These are phyloP conservation scores for Tachina fera DNA, from an alignment of 2,888 invertebrate species.

Conservation along the genomic window DNA sequence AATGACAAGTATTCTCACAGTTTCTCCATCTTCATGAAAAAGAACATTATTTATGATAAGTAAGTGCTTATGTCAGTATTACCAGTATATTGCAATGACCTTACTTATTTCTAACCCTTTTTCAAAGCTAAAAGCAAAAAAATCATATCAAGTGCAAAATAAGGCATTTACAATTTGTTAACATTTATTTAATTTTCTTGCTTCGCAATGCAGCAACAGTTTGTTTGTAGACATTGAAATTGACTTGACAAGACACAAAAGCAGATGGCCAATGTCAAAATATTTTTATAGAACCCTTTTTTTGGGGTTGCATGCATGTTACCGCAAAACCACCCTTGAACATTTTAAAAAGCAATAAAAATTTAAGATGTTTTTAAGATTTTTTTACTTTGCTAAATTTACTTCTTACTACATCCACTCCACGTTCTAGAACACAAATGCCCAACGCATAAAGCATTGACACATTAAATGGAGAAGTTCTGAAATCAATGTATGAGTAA, in stretches of 20 bases:
- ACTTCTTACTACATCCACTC: slow-evolving; percentile 5
- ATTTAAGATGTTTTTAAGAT: slow-evolving; percentile 57
- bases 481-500: background rate
- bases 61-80: background rate
- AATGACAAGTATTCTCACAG: background rate
- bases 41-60: slow-evolving; percentile 17
- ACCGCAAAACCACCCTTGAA: slow-evolving; percentile 60
- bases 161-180: slow-evolving; percentile 81
- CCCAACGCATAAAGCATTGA: background rate
- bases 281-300: slow-evolving; percentile 59
- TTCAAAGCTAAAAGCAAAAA: slow-evolving; percentile 15
- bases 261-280: slow-evolving; percentile 59
- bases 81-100: background rate
- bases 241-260: slow-evolving; percentile 52
- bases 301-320: slow-evolving; percentile 32
- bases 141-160: slow-evolving; percentile 79
- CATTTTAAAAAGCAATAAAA: slow-evolving; percentile 57
- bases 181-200: slow-evolving; percentile 72
- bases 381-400: slow-evolving; percentile 31
- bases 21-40: background rate
- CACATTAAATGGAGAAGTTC: background rate
- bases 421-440: slow-evolving; percentile 27
- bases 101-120: slow-evolving; percentile 37
- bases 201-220: slow-evolving; percentile 69
- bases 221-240: slow-evolving; percentile 66